Percentiles rank a stretch among this genome's conserved stretches.
phyloP scores from a whole-genome alignment of 1,140 invertebrate species.

The Thaumatotibia leucotreta region DNA sequence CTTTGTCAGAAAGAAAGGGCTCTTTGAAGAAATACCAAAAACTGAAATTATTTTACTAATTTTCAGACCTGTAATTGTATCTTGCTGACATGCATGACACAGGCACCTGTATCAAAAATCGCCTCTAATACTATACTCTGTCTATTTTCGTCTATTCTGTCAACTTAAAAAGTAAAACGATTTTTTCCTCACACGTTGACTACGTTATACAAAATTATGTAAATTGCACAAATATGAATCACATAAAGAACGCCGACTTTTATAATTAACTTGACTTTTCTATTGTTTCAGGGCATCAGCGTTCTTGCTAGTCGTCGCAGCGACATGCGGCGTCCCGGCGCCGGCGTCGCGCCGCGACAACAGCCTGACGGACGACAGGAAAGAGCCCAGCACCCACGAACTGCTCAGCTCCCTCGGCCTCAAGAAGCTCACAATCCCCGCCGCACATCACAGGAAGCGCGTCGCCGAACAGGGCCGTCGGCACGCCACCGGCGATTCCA shows the following conservation, averaged over 20 bases:
- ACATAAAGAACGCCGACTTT: neutral
- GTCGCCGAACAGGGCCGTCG: conserved; percentile 84
- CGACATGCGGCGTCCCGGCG: conserved; percentile 37
- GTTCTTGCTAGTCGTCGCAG: conserved; percentile 45
- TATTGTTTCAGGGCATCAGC: conserved; percentile 47
- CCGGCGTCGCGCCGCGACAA: conserved; percentile 35
- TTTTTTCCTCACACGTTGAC: too few relatives aligned
- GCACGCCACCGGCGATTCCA: conserved; percentile 83
- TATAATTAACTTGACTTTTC: neutral
- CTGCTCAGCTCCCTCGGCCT: conserved; percentile 67
- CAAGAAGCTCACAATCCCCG: conserved; percentile 64
- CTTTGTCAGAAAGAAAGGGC: too few relatives aligned
- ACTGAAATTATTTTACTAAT: too few relatives aligned
- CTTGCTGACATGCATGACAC: too few relatives aligned
- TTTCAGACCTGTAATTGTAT: too few relatives aligned
- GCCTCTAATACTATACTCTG: too few relatives aligned
- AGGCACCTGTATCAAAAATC: too few relatives aligned
- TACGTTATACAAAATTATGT: too few relatives aligned
- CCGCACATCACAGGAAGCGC: conserved; percentile 79
- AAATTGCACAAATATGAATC: too few relatives aligned
- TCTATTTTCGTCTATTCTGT: too few relatives aligned
- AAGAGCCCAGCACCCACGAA: conserved; percentile 63
- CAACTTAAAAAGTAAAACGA: too few relatives aligned
- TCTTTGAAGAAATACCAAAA: too few relatives aligned
- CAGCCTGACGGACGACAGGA: conserved; percentile 43